These are phyloP conservation scores for Zosterops borbonicus DNA, from an alignment of 2,113 vertebrate genomes.

Conservation along the genomic window DNA sequence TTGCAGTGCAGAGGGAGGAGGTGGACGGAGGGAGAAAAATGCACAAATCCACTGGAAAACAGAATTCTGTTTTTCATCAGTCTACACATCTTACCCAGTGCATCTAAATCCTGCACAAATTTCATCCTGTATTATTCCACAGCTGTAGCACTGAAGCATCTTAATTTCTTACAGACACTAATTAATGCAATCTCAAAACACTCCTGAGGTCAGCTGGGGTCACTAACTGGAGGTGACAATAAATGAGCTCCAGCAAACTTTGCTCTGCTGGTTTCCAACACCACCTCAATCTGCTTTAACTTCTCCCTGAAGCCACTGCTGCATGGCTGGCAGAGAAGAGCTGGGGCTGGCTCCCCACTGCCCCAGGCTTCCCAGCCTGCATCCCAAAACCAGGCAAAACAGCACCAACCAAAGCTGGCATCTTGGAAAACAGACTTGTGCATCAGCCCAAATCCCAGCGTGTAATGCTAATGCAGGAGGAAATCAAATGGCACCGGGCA, in stretches of 20 bases:
- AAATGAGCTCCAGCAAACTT: not conserved
- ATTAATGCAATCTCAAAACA: not conserved
- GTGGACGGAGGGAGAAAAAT: not conserved
- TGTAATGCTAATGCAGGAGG: not conserved
- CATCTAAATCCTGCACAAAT: not conserved
- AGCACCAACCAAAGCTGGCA: fast-evolving
- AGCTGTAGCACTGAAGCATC: not conserved
- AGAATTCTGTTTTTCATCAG: not conserved
- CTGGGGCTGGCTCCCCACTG: not conserved
- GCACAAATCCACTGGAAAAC: not conserved
- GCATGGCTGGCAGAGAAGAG: not conserved
- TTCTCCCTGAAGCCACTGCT: not conserved
- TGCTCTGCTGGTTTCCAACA: not conserved
- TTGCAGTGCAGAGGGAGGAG: not conserved
- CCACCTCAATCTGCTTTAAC: not conserved
- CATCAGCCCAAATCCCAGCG: not conserved
- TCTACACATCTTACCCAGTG: not conserved
- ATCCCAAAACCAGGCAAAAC: not conserved
- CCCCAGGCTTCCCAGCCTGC: not conserved
- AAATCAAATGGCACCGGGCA: not conserved
- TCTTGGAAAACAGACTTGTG: not conserved
- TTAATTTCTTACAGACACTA: not conserved
- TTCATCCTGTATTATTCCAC: constrained; percentile 2
- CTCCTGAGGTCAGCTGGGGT: not conserved
- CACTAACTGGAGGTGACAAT: not conserved